Base-by-base conservation (phyloP, 2,888 invertebrate species). In the Agriotes lineatus region DNA sequence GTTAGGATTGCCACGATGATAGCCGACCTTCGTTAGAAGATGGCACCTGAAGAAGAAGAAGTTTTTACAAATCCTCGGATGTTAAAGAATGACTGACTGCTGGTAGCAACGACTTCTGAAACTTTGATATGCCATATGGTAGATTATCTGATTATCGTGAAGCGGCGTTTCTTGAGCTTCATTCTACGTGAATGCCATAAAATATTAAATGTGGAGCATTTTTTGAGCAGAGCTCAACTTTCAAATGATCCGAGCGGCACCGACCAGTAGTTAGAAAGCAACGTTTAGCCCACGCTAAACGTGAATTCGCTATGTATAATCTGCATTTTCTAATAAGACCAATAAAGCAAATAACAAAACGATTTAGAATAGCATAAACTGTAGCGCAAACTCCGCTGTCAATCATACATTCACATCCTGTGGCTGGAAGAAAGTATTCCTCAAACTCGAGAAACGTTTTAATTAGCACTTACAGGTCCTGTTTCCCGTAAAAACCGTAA, bases 361-460 rank as follows among this genome's bases (percentile, higher is more conserved):
- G 44, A 19, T 19, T 33, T 14, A 35, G 19, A 54, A 54, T 35
- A 9, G 22, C 20, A 2, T 6, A 33, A 30, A 54, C 9, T 30
- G 12, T 33, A 18, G 33, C 19, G 14, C 19, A 16, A 18, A 14
- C 54, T 18, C 14, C 10, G 33, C 12, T 14, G 16, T 10, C 33
- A 14, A 35, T 54, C 35, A 35, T 18, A 35, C 54, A 54, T 54
- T 30, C 25, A 25, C 22, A 54, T 30, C 16, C 18, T 18, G 16
- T 35, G 18, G 19, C 18, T 56, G 57, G 39, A 50, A n/a, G n/a
- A n/a, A n/a, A n/a, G n/a, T n/a, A n/a, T n/a, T n/a, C n/a, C n/a
- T n/a, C n/a, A n/a, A n/a, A n/a, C n/a, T n/a, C n/a, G 12, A 10
- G n/a, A 39, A 57, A 57, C 39, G 57, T 20, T 57, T 54, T 39